Evolutionary conservation across 2,888 invertebrate species (phyloP).

Genomic region (Cerastis rubricosa): DNA sequence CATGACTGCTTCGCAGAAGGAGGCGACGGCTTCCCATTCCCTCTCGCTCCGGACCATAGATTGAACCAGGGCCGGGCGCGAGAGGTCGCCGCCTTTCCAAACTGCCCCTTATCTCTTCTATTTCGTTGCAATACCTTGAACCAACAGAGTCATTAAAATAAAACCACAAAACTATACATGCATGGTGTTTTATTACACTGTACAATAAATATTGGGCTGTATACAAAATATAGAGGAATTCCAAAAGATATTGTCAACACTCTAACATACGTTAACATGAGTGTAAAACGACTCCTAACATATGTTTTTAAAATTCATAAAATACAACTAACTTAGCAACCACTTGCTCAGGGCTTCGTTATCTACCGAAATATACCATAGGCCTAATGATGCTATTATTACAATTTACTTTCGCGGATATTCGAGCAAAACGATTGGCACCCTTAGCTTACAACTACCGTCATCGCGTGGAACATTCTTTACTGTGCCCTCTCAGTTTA

Average conservation of each 20-base stretch:
- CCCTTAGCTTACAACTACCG: slow-evolving; percentile 72
- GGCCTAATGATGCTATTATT: slow-evolving; percentile 70
- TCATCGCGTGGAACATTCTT: slow-evolving; percentile 68
- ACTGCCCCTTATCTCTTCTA: too few relatives aligned
- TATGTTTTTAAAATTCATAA: slow-evolving; percentile 81
- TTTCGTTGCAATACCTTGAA: too few relatives aligned
- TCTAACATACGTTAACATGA: slow-evolving; percentile 85
- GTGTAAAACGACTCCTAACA: slow-evolving; percentile 84
- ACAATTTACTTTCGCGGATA: slow-evolving; percentile 64
- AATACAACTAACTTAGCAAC: slow-evolving; percentile 71
- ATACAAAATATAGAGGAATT: slow-evolving; percentile 90
- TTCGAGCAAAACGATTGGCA: slow-evolving; percentile 76
- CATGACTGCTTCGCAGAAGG: too few relatives aligned
- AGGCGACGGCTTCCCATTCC: too few relatives aligned
- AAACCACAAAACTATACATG: slow-evolving; percentile 83
- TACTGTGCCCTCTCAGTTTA: too few relatives aligned
- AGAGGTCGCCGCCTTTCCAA: too few relatives aligned
- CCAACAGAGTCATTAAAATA: too few relatives aligned
- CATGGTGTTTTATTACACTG: slow-evolving; percentile 91
- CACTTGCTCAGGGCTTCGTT: slow-evolving; percentile 52
- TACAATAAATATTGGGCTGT: slow-evolving; percentile 90
- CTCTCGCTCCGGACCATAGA: too few relatives aligned
- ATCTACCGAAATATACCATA: slow-evolving; percentile 67
- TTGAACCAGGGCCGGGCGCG: too few relatives aligned
- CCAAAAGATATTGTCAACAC: slow-evolving; percentile 90